Evolutionary conservation across 2,888 invertebrate species (phyloP), one percentile per base, ranked within the genome.

Genomic region (Plebejus argus): DNA sequence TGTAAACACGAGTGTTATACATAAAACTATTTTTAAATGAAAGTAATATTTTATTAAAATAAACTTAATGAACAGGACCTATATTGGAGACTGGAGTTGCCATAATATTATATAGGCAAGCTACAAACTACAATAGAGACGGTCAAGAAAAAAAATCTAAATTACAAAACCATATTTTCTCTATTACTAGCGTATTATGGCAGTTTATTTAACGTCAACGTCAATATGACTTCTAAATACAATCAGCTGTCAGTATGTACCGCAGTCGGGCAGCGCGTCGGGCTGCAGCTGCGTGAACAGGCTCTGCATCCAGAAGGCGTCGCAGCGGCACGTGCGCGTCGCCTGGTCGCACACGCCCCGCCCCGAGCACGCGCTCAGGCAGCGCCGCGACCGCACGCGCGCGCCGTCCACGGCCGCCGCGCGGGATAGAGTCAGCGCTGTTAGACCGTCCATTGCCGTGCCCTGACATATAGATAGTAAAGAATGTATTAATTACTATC

Each of bases 261-360:
- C 97, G 88, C 98, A 98, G 91, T 98, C 98, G 10, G 96, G 96
- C 85, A 96, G 96, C 76, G 96, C 96, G 90, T 98, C 98, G 10
- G 96, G 95, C 90, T 98, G 98, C 28, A 96, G 95, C 85, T 97
- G 96, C 78, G 96, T 95, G 86, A 97, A 92, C 56, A 97, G 94
- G 87, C 98, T 97, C 91, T 98, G 97, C 98, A 99, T 99, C 99
- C 99, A 99, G 94, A 99, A 99, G 28, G 98, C 97, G 91, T 99
- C 98, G 90, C 99, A 99, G 84, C 97, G 95, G 86, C 99, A 99
- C 78, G 96, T 95, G 83, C 98, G 95, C 7, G 97, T 96, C 82
- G 96, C 96, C 86, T 97, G 96, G 88, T 98, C 97, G 91, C 99
- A 99, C 56, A 95, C 95, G 77, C 99, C 99, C 90, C 99, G 99